Conservation (phyloP, 2,113 vertebrate species). For the Myrmecophaga tridactyla region DNA sequence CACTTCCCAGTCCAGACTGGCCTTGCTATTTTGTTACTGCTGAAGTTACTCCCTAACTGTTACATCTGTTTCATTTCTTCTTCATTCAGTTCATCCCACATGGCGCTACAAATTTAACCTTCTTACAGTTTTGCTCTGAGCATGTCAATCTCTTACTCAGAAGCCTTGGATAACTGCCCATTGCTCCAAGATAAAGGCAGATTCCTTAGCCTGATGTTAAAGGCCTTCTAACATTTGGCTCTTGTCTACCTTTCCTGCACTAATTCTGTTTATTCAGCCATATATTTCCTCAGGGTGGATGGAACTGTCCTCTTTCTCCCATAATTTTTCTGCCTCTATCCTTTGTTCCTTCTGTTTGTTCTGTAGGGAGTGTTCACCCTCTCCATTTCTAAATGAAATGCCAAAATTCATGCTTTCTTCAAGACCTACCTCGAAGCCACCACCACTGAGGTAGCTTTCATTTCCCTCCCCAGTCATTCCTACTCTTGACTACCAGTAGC, state of each 20-base stretch:
- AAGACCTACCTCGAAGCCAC: background rate
- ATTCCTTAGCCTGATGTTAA: background rate
- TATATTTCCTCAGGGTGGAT: background rate
- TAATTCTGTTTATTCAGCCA: background rate
- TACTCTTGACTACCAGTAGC: too few relatives aligned
- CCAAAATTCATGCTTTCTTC: background rate
- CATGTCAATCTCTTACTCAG: background rate
- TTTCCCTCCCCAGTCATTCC: too few relatives aligned
- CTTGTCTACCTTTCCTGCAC: background rate
- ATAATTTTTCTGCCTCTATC: background rate
- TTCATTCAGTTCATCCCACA: background rate
- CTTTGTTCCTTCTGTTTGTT: background rate
- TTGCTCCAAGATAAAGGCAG: background rate
- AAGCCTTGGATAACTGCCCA: background rate
- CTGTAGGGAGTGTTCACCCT: background rate
- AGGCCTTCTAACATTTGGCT: background rate
- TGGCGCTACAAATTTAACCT: background rate
- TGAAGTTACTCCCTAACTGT: background rate
- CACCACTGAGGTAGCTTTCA: background rate
- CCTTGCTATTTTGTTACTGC: background rate
- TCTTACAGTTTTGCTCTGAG: background rate
- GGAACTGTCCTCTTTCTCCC: too few relatives aligned
- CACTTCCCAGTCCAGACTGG: background rate
- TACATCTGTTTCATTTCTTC: background rate
- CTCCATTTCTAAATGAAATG: background rate